These are phyloP conservation scores for Bombus superbus DNA, from an alignment of 1,140 invertebrate species.

Conservation along the genomic window DNA sequence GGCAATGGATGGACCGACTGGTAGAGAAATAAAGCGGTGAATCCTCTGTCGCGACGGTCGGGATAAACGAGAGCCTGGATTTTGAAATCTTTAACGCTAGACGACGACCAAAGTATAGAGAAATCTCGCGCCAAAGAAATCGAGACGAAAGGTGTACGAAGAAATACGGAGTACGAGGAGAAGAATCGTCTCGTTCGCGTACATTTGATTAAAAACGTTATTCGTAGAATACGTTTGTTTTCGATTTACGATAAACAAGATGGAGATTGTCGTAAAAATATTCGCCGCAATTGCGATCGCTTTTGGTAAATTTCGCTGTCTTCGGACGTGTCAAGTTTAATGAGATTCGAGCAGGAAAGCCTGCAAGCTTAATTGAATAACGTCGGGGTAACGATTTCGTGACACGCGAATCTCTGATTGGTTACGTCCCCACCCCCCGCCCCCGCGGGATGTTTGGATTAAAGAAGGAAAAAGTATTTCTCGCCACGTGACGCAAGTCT, in stretches of 20 bases:
- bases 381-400: constrained; percentile 39
- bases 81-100: neutral
- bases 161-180: no score
- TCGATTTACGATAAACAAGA: neutral
- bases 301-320: neutral
- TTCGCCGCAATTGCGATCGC: no score
- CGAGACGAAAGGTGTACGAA: neutral
- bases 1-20: neutral
- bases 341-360: constrained; percentile 1
- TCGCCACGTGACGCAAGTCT: no score
- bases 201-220: no score
- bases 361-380: constrained; percentile 57
- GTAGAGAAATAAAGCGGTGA: neutral
- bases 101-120: neutral
- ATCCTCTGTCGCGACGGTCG: neutral
- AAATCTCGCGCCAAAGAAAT: neutral
- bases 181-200: no score
- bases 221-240: neutral
- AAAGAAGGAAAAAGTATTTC: neutral
- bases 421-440: neutral
- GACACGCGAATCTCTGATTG: constrained; percentile 52
- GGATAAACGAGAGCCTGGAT: neutral
- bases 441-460: constrained; percentile 3
- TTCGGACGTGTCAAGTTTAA: neutral
- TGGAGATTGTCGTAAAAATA: no score